phyloP scores from a whole-genome alignment of 2,888 invertebrate genomes.

The Drosophila kanekoi region DNA sequence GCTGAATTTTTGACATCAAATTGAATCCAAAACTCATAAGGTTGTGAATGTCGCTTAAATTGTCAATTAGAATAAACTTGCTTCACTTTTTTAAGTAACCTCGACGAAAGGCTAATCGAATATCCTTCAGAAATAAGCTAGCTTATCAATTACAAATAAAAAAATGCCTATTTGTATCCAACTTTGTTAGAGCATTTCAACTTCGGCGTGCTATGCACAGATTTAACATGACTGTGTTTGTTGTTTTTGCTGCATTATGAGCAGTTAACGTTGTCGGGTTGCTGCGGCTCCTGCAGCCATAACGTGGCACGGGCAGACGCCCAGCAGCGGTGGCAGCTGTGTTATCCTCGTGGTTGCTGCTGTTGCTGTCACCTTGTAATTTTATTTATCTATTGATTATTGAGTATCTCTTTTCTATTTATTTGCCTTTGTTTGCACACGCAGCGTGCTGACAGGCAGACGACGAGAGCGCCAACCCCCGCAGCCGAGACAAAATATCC shows the following conservation, averaged over 20 bases:
- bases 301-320: conserved; percentile 32
- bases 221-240: neutral
- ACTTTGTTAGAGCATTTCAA: conserved; percentile 22
- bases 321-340: conserved; percentile 53
- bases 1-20: too few species aligned
- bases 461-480: conserved; percentile 18
- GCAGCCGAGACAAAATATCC: conserved; percentile 3
- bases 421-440: conserved; percentile 77
- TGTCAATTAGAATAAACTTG: too few species aligned
- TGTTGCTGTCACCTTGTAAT: conserved; percentile 76
- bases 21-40: too few species aligned
- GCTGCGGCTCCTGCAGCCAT: conserved; percentile 68
- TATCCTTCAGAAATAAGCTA: too few species aligned
- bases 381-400: conserved; percentile 84
- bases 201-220: conserved; percentile 5
- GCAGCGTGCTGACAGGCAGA: conserved; percentile 69
- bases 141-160: too few species aligned
- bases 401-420: conserved; percentile 80
- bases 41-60: too few species aligned
- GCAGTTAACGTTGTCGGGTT: conserved; percentile 65
- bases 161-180: neutral
- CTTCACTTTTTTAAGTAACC: too few species aligned
- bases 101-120: too few species aligned
- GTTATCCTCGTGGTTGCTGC: conserved; percentile 52
- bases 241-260: conserved; percentile 68